Conservation (phyloP, 2,113 vertebrate species). For the Salminus brasiliensis region DNA sequence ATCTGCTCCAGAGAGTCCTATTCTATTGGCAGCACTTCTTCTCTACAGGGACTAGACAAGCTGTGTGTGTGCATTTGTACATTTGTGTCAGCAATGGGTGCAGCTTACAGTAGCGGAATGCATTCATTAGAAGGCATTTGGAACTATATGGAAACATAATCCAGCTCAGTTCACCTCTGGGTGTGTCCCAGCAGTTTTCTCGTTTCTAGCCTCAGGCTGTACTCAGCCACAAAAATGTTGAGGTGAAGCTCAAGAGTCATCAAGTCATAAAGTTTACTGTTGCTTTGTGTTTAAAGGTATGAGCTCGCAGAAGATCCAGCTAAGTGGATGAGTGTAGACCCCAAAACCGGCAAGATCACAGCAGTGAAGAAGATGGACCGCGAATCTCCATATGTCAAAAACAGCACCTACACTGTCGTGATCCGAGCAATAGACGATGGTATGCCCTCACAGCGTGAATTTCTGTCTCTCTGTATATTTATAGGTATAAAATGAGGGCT, state of each 20-base stretch:
- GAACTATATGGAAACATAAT: no score
- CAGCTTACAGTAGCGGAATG: no score
- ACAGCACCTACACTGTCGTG: conserved; percentile 69
- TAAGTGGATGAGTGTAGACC: conserved; percentile 73
- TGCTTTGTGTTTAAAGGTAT: conserved; percentile 63
- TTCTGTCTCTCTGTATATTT: background rate
- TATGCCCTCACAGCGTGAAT: conserved; percentile 50
- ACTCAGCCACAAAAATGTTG: background rate
- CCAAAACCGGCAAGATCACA: conserved; percentile 72
- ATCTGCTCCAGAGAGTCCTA: no score
- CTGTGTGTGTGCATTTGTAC: no score
- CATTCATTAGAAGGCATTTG: no score
- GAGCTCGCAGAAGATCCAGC: conserved; percentile 69
- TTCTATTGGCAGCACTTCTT: no score
- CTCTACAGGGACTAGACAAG: no score
- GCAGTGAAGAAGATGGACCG: conserved; percentile 72
- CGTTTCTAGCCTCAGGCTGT: background rate
- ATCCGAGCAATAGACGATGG: conserved; percentile 75
- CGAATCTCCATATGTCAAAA: conserved; percentile 73
- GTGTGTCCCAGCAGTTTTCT: background rate
- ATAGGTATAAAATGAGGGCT: background rate
- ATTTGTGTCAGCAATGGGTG: no score
- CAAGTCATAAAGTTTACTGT: no score
- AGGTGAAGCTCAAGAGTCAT: background rate
- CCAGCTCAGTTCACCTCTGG: background rate